These are phyloP conservation scores for Sebastes wilsoni DNA, from an alignment of 2,797 vertebrate genomes.

Conservation along the genomic window DNA sequence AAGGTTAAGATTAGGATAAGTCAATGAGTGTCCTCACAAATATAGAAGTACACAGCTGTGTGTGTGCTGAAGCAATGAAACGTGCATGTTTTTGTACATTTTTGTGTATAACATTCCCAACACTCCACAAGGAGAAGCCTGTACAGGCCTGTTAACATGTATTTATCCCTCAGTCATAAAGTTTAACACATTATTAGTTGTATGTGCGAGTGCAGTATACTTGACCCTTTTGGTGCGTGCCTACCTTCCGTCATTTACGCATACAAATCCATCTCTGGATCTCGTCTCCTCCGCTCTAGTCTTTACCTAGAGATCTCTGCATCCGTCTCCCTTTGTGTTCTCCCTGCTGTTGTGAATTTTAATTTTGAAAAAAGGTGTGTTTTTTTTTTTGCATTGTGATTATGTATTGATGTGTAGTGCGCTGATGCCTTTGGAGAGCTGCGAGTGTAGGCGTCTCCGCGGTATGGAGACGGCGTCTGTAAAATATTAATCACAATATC, in stretches of 20 bases:
- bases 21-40: too few species aligned
- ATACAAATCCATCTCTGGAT: conserved; percentile 1
- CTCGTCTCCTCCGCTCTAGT: not conserved
- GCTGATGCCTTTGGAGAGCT: conserved; percentile 50
- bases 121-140: not conserved
- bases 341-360: conserved; percentile 54
- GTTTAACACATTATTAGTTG: not conserved
- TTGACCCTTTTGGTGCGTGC: not conserved
- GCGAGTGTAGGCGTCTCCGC: conserved; percentile 55
- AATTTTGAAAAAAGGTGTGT: conserved; percentile 47
- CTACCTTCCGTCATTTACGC: not conserved
- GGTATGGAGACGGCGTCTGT: conserved; percentile 60
- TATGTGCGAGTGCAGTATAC: not conserved
- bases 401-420: conserved; percentile 64
- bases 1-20: fast-evolving
- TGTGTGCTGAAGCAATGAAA: not conserved
- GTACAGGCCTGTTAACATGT: not conserved
- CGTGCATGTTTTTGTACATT: not conserved
- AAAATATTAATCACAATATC: conserved; percentile 75
- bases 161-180: not conserved
- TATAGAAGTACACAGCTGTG: not conserved
- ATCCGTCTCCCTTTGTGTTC: conserved; percentile 32
- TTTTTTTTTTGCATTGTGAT: conserved; percentile 45
- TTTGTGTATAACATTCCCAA: not conserved
- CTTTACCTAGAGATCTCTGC: conserved; percentile 34